Percentiles rank a stretch among this genome's conserved stretches.
These are phyloP conservation scores for Chloroclysta siterata DNA, from an alignment of 2,888 invertebrate genomes.

Conservation along the genomic window DNA sequence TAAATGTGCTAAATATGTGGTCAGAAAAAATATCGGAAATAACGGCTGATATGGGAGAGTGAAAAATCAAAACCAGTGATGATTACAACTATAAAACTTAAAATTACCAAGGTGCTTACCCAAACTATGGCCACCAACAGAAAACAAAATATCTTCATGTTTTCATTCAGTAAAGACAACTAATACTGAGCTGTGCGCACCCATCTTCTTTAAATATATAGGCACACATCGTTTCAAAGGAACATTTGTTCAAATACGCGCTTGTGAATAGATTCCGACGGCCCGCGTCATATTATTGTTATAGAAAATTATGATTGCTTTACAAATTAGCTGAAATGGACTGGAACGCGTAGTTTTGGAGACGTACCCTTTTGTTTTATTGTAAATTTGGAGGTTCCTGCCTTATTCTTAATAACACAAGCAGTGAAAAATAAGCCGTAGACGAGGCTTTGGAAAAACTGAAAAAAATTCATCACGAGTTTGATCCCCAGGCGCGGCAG, in stretches of 20 bases:
- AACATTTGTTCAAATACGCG: slow-evolving; percentile 28
- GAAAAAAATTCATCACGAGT: too few species aligned
- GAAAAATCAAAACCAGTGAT: too few species aligned
- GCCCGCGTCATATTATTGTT: slow-evolving; percentile 6
- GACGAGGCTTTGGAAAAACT: too few species aligned
- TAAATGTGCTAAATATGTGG: too few species aligned
- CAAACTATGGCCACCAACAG: slow-evolving; percentile 32
- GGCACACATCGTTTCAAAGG: slow-evolving; percentile 1
- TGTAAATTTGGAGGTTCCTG: slow-evolving; percentile 2
- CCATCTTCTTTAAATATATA: slow-evolving; percentile 20
- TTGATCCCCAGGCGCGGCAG: too few species aligned
- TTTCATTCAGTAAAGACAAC: slow-evolving; percentile 25
- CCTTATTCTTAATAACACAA: background rate
- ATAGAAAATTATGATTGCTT: background rate
- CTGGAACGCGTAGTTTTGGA: background rate
- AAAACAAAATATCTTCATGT: slow-evolving; percentile 36
- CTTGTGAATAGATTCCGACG: background rate
- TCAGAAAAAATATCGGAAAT: too few species aligned
- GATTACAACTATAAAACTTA: too few species aligned
- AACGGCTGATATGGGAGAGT: too few species aligned
- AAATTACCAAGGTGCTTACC: slow-evolving; percentile 10
- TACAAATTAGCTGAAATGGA: slow-evolving; percentile 9
- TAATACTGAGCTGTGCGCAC: background rate
- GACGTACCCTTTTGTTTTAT: slow-evolving; percentile 8
- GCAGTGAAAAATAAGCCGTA: too few species aligned